Base-by-base conservation (phyloP, 2,888 invertebrate species). In the Cephus runcator region DNA sequence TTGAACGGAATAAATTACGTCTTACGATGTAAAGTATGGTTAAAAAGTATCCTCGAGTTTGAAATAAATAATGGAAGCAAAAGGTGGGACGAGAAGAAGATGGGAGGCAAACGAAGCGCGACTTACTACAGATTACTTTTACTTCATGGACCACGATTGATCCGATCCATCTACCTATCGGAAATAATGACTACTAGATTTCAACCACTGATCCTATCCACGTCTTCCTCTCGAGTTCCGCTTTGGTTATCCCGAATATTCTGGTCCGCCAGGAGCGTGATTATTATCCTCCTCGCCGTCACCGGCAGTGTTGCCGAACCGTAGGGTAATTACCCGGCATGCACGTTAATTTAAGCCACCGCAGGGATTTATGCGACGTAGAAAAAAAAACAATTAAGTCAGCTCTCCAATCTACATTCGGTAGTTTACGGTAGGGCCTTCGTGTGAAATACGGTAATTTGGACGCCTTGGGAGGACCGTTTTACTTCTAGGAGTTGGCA, bases 311-410 rank as follows among this genome's bases (percentile, higher is more conserved):
- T 71, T 82, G 73, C 75, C 79, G 79, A 85, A 82, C 81, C 76
- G 79, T 84, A 76, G 40, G 81, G 79, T 85, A 85, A 84, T 85
- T 85, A 82, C 81, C 76, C 77, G 76, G 81, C 81, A 85, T 78
- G 75, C 74, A 73, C 73, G 76, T 79, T 83, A 84, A 85, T 84
- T 84, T 81, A 84, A 79, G 77, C 79, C 77, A 77, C 75, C 75
- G 79, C 75, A 75, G 76, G 79, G 77, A 83, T 84, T 82, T 82
- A 73, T 74, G 79, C 79, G 34, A 69, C 56, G 73, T 30, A 12
- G 23, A 73, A 73, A 78, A 77, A 77, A 79, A 81, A 79, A 80
- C 80, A 80, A 82, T 81, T 81, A 80, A 81, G 78, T 80, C 78
- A 33, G 73, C 35, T 30, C 34, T 34, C 75, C 75, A 75, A 76